phyloP scores from a whole-genome alignment of 2,888 invertebrate genomes.

The Polymixis flavicincta region DNA sequence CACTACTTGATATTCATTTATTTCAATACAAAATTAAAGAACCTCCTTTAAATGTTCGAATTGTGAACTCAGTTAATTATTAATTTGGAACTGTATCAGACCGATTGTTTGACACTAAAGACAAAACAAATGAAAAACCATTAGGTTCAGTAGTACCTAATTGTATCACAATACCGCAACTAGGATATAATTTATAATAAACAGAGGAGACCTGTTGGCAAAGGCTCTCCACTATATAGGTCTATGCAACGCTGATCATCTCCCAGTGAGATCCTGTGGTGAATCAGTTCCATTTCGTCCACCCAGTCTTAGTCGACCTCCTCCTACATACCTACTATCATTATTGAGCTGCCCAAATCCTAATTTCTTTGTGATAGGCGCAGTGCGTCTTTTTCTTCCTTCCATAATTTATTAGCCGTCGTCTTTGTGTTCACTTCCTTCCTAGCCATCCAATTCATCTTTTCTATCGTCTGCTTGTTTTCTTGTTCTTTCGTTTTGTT shows the following conservation, averaged over 20 bases:
- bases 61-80: slow-evolving; percentile 10
- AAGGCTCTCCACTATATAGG: background rate
- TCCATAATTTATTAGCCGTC: background rate
- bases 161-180: background rate
- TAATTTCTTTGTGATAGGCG: background rate
- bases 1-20: background rate
- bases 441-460: background rate
- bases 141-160: background rate
- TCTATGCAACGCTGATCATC: background rate
- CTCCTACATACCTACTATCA: background rate
- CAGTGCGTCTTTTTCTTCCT: slow-evolving; percentile 1
- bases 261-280: background rate
- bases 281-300: background rate
- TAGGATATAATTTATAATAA: background rate
- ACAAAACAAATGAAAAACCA: background rate
- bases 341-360: background rate
- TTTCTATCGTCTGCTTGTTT: background rate
- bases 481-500: too few relatives aligned
- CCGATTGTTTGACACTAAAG: background rate
- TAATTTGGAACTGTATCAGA: background rate
- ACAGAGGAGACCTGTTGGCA: background rate
- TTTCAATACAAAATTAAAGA: background rate
- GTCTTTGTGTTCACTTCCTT: background rate
- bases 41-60: background rate
- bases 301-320: background rate